A percentile compares a stretch with the other conserved stretches of the same genome.
phyloP scores from a whole-genome alignment of 2,888 invertebrate species.

The Lochmaea capreae region DNA sequence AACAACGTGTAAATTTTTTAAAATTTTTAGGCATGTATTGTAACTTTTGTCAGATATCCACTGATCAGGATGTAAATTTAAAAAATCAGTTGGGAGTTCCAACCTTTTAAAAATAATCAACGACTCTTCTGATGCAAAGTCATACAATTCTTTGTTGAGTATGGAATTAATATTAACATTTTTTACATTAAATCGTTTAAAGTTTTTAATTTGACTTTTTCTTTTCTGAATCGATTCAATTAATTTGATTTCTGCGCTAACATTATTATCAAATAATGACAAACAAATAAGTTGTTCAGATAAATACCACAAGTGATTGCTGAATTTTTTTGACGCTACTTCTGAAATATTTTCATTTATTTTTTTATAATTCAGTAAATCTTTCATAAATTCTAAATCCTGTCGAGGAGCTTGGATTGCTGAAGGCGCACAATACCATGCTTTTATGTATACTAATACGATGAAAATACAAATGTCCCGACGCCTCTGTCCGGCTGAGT shows the following conservation, averaged over 20 bases:
- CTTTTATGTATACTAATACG: slow-evolving; percentile 12
- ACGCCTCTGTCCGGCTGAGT: background rate
- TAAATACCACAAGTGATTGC: background rate
- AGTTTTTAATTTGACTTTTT: too few species aligned
- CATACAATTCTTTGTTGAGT: too few species aligned
- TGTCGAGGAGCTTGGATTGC: background rate
- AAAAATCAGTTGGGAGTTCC: too few species aligned
- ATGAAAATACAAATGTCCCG: slow-evolving; percentile 1
- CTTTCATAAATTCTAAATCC: slow-evolving; percentile 4
- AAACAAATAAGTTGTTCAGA: background rate
- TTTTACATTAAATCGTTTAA: too few species aligned
- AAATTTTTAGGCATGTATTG: too few species aligned
- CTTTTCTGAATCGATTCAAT: too few species aligned
- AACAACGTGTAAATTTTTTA: too few species aligned
- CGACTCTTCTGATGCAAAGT: too few species aligned
- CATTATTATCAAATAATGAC: slow-evolving; percentile 9
- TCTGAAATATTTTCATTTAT: background rate
- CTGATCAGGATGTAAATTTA: too few species aligned
- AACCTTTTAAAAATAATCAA: too few species aligned
- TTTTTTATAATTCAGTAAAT: background rate
- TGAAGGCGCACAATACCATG: background rate
- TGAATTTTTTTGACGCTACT: background rate
- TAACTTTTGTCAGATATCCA: too few species aligned
- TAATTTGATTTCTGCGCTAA: background rate
- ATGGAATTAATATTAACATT: too few species aligned